phyloP scores from a whole-genome alignment of 1,140 invertebrate genomes.

The Eriocheir sinensis region DNA sequence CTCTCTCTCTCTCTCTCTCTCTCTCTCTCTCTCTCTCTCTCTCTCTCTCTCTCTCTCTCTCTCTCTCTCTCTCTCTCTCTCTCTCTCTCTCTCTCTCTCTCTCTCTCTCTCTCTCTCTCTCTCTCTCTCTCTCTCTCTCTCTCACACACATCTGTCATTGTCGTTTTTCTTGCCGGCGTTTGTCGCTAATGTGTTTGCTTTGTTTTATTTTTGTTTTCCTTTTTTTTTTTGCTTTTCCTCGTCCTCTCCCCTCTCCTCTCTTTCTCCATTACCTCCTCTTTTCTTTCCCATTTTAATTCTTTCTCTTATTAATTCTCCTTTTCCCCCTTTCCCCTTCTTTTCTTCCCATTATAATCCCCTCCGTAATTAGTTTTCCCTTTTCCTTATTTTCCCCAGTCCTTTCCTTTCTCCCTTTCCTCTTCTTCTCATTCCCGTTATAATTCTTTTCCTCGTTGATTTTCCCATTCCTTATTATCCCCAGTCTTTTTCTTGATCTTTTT shows the following conservation, averaged over 20 bases:
- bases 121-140: too few species aligned
- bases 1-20: not conserved
- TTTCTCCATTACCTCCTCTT: not conserved
- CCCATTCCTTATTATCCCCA: too few species aligned
- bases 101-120: not conserved
- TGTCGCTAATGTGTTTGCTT: not conserved
- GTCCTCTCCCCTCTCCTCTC: not conserved
- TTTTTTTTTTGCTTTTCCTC: too few species aligned
- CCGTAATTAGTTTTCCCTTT: too few species aligned
- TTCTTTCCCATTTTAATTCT: too few species aligned
- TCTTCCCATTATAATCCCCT: too few species aligned
- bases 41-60: not conserved
- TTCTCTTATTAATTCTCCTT: not conserved
- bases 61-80: conserved; percentile 1
- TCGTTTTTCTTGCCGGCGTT: not conserved
- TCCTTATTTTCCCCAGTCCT: too few species aligned
- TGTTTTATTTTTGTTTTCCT: not conserved
- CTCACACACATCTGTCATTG: not conserved
- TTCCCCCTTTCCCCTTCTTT: too few species aligned
- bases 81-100: not conserved
- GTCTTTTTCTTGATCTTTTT: too few species aligned
- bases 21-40: not conserved
- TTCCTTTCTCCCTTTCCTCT: not conserved
- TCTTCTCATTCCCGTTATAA: too few species aligned
- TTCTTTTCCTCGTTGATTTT: too few species aligned